Percentiles rank a stretch among this genome's conserved stretches.
Evolutionary conservation across 2,113 vertebrate species (phyloP).

Genomic region (Caloenas nicobarica): DNA sequence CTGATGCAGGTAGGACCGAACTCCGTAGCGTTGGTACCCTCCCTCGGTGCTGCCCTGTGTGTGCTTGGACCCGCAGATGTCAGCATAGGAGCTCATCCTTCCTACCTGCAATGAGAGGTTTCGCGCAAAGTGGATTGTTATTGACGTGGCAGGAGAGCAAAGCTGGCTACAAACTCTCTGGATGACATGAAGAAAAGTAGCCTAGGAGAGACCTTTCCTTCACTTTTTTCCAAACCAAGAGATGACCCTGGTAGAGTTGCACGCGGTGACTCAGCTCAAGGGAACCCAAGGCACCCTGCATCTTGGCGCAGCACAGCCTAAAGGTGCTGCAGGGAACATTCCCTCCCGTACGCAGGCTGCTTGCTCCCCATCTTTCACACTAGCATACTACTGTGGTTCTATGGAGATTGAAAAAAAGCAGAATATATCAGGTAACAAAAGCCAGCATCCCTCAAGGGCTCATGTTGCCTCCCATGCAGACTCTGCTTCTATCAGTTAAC

Average conservation of each 20-base stretch:
- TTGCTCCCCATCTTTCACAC: neutral
- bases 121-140: neutral
- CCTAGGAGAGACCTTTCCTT: neutral
- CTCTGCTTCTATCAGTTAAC: neutral
- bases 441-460: neutral
- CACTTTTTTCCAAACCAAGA: neutral
- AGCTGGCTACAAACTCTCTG: neutral
- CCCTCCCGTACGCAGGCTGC: rapidly evolving
- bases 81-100: slow-evolving; percentile 93
- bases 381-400: neutral
- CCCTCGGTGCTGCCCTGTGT: slow-evolving; percentile 72
- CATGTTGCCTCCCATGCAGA: neutral
- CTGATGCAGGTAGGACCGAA: slow-evolving; percentile 98
- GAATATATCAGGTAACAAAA: neutral
- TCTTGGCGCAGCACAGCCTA: neutral
- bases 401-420: neutral
- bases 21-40: slow-evolving; percentile 89
- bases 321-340: neutral
- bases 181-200: neutral
- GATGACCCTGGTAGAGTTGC: neutral
- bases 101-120: slow-evolving; percentile 76
- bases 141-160: rapidly evolving
- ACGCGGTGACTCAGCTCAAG: neutral
- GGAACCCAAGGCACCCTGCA: neutral
- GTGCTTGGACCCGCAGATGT: slow-evolving; percentile 85